Evolutionary conservation across 2,888 invertebrate species (phyloP).

Genomic region (Acronicta leporina): DNA sequence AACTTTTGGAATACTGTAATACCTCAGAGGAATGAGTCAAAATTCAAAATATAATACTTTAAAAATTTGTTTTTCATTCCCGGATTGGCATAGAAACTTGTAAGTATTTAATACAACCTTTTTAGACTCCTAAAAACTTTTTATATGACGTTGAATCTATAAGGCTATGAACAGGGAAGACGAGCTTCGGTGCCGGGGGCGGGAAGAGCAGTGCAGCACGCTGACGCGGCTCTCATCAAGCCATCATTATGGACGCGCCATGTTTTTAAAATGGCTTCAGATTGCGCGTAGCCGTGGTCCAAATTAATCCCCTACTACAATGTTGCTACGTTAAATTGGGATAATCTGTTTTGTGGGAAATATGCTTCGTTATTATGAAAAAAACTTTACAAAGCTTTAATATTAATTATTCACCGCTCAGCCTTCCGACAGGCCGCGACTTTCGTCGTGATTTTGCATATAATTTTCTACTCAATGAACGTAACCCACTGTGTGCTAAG

Average conservation of each 20-base stretch:
- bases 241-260: slow-evolving; percentile 86
- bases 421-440: slow-evolving; percentile 74
- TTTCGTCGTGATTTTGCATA: slow-evolving; percentile 86
- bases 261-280: slow-evolving; percentile 86
- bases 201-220: slow-evolving; percentile 67
- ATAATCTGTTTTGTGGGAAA: slow-evolving; percentile 73
- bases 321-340: slow-evolving; percentile 76
- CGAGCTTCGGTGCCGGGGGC: slow-evolving; percentile 43
- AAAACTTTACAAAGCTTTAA: slow-evolving; percentile 71
- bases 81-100: no score
- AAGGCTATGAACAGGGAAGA: slow-evolving; percentile 35
- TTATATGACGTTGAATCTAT: slow-evolving; percentile 60
- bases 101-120: no score
- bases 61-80: no score
- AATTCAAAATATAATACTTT: no score
- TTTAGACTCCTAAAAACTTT: slow-evolving; percentile 22
- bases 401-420: slow-evolving; percentile 79
- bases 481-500: slow-evolving; percentile 62
- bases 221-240: slow-evolving; percentile 82
- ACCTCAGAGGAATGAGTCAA: no score
- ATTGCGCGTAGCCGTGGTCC: slow-evolving; percentile 78
- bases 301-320: slow-evolving; percentile 83
- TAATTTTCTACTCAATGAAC: slow-evolving; percentile 85
- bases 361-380: slow-evolving; percentile 68
- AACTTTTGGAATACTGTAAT: no score